These are phyloP conservation scores for Riparia riparia DNA, from an alignment of 2,113 vertebrate species.

Conservation along the genomic window DNA sequence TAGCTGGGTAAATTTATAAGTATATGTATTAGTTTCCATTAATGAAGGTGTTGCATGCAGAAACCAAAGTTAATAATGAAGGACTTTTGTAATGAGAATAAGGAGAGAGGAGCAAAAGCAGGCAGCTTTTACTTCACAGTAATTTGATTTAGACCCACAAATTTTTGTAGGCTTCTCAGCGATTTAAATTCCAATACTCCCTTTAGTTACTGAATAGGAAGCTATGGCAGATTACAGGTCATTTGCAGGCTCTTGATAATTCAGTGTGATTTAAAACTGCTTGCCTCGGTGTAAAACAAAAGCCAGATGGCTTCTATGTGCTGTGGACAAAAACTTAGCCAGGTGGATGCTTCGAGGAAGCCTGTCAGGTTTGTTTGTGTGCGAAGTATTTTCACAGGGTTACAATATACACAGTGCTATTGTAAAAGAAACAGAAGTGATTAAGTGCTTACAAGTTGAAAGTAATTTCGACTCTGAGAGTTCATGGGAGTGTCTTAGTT, in stretches of 20 bases:
- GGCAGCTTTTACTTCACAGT: background rate
- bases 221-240: background rate
- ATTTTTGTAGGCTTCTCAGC: background rate
- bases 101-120: background rate
- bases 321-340: background rate
- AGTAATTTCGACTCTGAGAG: background rate
- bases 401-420: background rate
- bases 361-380: background rate
- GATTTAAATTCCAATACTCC: background rate
- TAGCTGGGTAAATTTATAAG: background rate
- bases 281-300: background rate
- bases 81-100: background rate
- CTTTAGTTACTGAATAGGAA: background rate
- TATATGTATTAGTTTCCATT: background rate
- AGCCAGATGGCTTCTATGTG: background rate
- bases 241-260: background rate
- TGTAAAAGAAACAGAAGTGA: background rate
- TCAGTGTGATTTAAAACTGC: background rate
- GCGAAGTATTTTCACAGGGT: background rate
- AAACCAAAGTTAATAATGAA: background rate
- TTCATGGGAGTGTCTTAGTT: background rate
- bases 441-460: background rate
- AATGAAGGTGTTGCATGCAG: background rate
- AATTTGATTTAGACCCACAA: background rate
- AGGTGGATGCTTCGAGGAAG: background rate